Evolutionary conservation across 2,113 vertebrate genomes (phyloP).

Genomic region (Quiscalus mexicanus): DNA sequence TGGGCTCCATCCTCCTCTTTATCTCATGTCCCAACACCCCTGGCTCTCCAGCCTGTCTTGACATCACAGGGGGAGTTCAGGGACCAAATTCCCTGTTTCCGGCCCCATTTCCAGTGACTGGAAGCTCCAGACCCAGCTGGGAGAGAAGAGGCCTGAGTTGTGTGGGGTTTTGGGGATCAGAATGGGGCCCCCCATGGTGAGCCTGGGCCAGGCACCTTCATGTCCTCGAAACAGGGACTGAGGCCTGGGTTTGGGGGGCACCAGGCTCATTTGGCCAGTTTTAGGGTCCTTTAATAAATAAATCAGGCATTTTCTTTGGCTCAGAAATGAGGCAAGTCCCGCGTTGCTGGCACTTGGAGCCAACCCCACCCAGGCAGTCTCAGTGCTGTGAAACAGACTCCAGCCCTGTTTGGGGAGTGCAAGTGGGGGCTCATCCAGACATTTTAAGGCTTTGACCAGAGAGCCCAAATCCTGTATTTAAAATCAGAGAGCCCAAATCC

Average conservation of each 20-base stretch:
- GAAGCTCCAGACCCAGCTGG: not conserved
- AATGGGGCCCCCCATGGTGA: accelerated
- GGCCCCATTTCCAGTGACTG: not conserved
- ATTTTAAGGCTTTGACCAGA: not conserved
- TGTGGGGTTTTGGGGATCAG: not conserved
- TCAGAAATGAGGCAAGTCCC: not conserved
- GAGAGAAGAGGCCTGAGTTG: accelerated
- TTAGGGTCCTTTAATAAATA: not conserved
- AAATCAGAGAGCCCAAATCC: not conserved
- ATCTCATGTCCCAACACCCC: not conserved
- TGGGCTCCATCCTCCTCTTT: not conserved
- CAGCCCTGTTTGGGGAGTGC: accelerated
- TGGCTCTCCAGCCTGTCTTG: not conserved
- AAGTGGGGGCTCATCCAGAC: not conserved
- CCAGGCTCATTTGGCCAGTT: not conserved
- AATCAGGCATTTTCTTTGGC: not conserved
- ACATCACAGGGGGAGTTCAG: not conserved
- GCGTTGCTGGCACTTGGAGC: accelerated
- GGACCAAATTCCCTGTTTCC: not conserved
- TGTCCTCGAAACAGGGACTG: not conserved
- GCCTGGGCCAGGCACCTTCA: not conserved
- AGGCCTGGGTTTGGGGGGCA: not conserved
- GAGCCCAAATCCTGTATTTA: not conserved
- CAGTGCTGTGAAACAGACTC: not conserved
- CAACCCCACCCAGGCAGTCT: not conserved